Base-by-base conservation (phyloP, 2,113 vertebrate genomes). In the Psilopogon haemacephalus region DNA sequence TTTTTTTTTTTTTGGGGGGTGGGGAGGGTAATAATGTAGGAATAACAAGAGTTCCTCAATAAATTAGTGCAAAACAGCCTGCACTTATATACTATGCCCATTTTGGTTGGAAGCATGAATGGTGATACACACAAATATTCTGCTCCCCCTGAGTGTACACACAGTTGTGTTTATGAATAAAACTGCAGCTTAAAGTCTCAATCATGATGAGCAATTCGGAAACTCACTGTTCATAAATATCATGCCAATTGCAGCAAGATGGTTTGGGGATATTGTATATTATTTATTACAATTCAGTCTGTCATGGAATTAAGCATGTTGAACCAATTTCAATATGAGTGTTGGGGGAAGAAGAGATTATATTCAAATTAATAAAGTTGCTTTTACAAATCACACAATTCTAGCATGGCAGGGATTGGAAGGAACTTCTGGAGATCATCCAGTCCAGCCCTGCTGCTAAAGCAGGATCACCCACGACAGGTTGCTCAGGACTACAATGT, bases 241-340 rank as follows among this genome's bases (percentile, higher is more conserved):
- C 85, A 77, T 26, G 88, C 90, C 95, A 93, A 88, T 64, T 89
- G 92, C 86, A 86, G 79, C 92, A 88, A 85, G 92, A 92, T 94
- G 93, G 72, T 88, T n/a, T 86, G 81, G 92, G 93, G 88, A 93
- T 71, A 91, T 11, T 67, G 79, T 85, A 84, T 91, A 95, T 91
- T 93, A 94, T 93, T 95, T 94, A 95, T 95, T 80, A 85, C 79
- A 94, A 83, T 88, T 94, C 85, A 91, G 83, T 77, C 93, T 95
- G 93, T 94, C 92, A 48, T 33, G 90, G 90, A 91, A 95, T 91
- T 74, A 94, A 91, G 79, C 69, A 68, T 83, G 28, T 74, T 64
- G 86, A 93, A 88, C 86, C 95, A 90, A 94, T 88, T 95, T 90
- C 93, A 79, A n/a, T 38, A 80, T 1, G 19, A 73, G 86, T 6